Evolutionary conservation across 2,888 invertebrate species (phyloP).

Genomic region (Tuta absoluta): DNA sequence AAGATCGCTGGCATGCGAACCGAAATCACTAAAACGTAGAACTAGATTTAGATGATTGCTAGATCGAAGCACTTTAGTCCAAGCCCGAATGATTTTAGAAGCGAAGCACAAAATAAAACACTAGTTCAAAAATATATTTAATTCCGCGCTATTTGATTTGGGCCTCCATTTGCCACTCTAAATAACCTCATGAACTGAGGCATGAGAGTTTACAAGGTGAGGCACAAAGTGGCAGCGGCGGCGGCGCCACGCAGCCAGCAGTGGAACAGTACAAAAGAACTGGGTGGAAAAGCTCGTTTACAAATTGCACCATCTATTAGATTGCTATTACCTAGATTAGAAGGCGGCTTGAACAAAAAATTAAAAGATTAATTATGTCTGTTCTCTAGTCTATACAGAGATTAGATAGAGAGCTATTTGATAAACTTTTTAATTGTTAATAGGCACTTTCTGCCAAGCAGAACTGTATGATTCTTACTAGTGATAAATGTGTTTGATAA

Average conservation of each 20-base stretch:
- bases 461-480: neutral
- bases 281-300: constrained; percentile 13
- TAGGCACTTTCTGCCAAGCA: neutral
- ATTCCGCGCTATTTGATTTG: too few species aligned
- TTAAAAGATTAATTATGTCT: constrained; percentile 23
- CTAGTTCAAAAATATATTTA: too few species aligned
- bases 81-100: too few species aligned
- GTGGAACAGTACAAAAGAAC: neutral
- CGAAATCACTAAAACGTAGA: too few species aligned
- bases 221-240: too few species aligned
- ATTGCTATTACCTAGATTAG: constrained; percentile 10
- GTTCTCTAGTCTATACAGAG: constrained; percentile 4
- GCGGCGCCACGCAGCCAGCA: neutral
- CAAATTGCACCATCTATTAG: constrained; percentile 29
- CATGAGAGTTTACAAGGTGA: too few species aligned
- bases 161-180: too few species aligned
- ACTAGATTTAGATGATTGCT: too few species aligned
- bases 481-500: neutral
- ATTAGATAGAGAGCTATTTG: neutral
- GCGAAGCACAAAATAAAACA: too few species aligned
- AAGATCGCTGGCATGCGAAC: too few species aligned
- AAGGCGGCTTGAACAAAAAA: constrained; percentile 22
- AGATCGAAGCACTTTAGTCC: too few species aligned
- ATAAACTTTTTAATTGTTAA: neutral
- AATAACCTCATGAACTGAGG: too few species aligned